Percentiles rank a stretch among this genome's conserved stretches.
Evolutionary conservation across 2,888 invertebrate genomes (phyloP).

Genomic region (Ptilodon capucinus): DNA sequence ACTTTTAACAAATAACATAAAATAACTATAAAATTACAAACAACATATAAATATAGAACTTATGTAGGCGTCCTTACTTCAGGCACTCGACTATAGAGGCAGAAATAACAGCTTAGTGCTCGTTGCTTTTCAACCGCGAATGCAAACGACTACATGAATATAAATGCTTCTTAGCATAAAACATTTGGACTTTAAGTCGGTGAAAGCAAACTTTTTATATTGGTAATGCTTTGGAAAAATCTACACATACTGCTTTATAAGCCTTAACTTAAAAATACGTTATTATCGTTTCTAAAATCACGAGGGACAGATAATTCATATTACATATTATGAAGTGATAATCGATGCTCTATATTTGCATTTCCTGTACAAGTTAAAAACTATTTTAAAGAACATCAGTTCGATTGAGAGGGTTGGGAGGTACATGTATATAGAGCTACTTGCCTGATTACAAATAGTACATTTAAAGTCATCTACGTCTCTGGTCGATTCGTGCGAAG

Average conservation of each 20-base stretch:
- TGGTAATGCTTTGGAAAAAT: slow-evolving; percentile 11
- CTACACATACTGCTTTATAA: too few species aligned
- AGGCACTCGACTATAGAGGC: slow-evolving; percentile 28
- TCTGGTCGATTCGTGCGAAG: neutral
- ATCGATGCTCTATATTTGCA: neutral
- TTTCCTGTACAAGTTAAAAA: neutral
- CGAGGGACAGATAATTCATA: too few species aligned
- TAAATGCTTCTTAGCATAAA: slow-evolving; percentile 37
- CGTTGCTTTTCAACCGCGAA: slow-evolving; percentile 31
- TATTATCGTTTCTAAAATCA: too few species aligned
- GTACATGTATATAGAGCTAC: slow-evolving; percentile 4
- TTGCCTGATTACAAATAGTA: slow-evolving; percentile 54
- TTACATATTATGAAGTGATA: neutral
- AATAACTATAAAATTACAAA: slow-evolving; percentile 26
- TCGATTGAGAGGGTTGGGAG: too few species aligned
- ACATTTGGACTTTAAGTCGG: slow-evolving; percentile 27
- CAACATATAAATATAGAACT: slow-evolving; percentile 28
- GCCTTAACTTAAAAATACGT: too few species aligned
- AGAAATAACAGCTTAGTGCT: slow-evolving; percentile 34
- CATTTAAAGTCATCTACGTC: slow-evolving; percentile 45
- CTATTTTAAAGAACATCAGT: neutral
- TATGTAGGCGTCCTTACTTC: slow-evolving; percentile 27
- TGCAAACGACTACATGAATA: slow-evolving; percentile 41
- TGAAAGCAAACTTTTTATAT: slow-evolving; percentile 33
- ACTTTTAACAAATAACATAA: slow-evolving; percentile 37